Evolutionary conservation across 2,113 vertebrate species (phyloP), one percentile per base, ranked within the genome.

Genomic region (Atherinomorus stipes): DNA sequence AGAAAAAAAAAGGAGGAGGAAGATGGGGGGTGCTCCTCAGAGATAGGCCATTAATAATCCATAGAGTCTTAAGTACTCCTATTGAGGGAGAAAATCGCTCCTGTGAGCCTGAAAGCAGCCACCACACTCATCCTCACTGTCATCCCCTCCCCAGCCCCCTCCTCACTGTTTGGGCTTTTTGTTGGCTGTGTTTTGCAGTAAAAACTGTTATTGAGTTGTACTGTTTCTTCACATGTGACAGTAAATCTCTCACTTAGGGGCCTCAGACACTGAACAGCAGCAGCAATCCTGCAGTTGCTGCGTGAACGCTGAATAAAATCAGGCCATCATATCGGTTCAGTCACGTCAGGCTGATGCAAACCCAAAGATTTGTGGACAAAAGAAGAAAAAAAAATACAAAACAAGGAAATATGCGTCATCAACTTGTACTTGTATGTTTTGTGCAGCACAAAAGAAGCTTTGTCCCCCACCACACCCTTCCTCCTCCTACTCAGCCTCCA

Each of bases 1-100:
- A 82, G 72, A 56, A 74, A 64, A 64, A 67, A 52, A 56, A 67
- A 44, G 42, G 45, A 38, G 38, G 52, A 1, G 51, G 54, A 4
- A 8, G 31, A 34, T 34, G 31, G 62, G 37, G 62, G 28, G 4
- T 58, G 62, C 71, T 73, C 86, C 78, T 76, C 58, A 54, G 78
- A 88, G 85, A 83, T 56, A 65, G 77, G 57, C 74, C 88, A 88
- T 93, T 83, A 93, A 93, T 93, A 93, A 90, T 91, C 90, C 87
- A 93, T 92, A 82, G 87, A 71, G 73, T 70, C 68, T 83, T 84
- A 91, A 90, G 84, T 89, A 86, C 78, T 86, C 77, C 80, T 82
- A 80, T 87, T 85, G 84, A 86, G 79, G 68, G 66, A 70, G 85
- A 80, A 88, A 86, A 80, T 85, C 40, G 57, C 77, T 82, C 65